Base-by-base conservation (phyloP, 2,797 vertebrate genomes). In the Peromyscus nudipes region DNA sequence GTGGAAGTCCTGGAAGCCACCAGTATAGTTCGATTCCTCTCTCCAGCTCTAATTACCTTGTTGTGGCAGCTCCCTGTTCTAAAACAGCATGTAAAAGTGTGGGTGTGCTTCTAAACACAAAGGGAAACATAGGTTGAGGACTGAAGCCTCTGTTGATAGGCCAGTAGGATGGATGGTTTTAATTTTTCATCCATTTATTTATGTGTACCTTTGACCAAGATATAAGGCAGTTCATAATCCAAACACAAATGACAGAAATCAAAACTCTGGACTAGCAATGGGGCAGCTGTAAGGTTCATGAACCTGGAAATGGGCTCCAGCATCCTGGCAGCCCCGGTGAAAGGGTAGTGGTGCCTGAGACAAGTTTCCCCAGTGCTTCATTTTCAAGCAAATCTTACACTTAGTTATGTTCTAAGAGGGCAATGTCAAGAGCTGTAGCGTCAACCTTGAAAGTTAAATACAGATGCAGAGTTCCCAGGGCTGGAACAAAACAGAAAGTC, bases 271-370 rank as follows among this genome's bases (percentile, higher is more conserved):
- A 49, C 43, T 69, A 37, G 25, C 40, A 29, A 40, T 0, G 27
- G 62, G 34, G 17, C n/a, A 11, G 7, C 49, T 21, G 11, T 12
- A 8, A 60, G n/a, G 76, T 19, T 71, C 23, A 1, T 31, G 7
- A 89, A 89, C 75, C 57, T 37, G 37, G 79, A 60, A 86, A 62
- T 16, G 31, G 62, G 81, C 17, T 89, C 76, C 6, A 77, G 89
- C n/a, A 19, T 92, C 87, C 90, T 0, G 46, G 84, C 34, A 84
- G 88, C 88, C 64, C 91, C 49, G n/a, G 87, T 27, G 46, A 92
- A 88, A 93, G 23, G 46, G 46, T 34, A 12, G 52, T 13, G 40
- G 37, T 27, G 57, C 60, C 46, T 60, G 55, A 13, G 29, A 60
- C 43, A 55, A 43, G 3, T 2, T 65, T 85, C 49, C 23, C 19